A percentile compares a stretch with the other conserved stretches of the same genome.
Evolutionary conservation across 2,888 invertebrate species (phyloP).

Genomic region (Alloscopus bannaensis): DNA sequence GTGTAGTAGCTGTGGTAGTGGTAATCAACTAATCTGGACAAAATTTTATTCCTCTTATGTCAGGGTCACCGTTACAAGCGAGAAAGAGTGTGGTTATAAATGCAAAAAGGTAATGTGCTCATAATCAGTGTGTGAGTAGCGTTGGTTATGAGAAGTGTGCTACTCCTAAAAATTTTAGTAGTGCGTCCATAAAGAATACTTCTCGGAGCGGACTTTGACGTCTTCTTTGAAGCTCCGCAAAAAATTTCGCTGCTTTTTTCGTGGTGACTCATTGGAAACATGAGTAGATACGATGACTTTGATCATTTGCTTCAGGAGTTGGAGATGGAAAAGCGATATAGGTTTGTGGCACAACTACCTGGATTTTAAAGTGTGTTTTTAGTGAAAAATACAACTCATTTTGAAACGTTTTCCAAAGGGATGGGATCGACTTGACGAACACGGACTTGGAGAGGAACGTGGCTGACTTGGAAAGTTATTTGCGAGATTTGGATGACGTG

Average conservation of each 20-base stretch:
- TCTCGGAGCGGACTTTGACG: background rate
- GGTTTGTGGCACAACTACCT: constrained; percentile 45
- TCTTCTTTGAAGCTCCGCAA: background rate
- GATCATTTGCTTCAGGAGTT: constrained; percentile 71
- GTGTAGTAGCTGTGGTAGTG: background rate
- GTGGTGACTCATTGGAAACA: too few relatives aligned
- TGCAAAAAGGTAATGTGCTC: background rate
- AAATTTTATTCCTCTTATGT: background rate
- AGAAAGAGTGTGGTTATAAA: background rate
- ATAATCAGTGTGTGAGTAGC: background rate
- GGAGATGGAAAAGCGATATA: constrained; percentile 71
- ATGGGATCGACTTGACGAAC: constrained; percentile 74
- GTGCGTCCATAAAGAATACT: background rate
- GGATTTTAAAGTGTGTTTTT: background rate
- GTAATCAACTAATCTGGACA: background rate
- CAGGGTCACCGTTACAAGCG: constrained; percentile 38
- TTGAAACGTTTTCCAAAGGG: constrained; percentile 62
- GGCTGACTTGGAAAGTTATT: constrained; percentile 73
- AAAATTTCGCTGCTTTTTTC: too few relatives aligned
- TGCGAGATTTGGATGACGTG: constrained; percentile 71
- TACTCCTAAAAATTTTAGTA: background rate
- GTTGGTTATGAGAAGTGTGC: background rate
- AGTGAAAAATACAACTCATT: background rate
- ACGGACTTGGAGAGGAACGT: constrained; percentile 73
- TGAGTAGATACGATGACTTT: constrained; percentile 70